Base-by-base conservation (phyloP, 2,797 vertebrate species). In the Phataginus tricuspis region DNA sequence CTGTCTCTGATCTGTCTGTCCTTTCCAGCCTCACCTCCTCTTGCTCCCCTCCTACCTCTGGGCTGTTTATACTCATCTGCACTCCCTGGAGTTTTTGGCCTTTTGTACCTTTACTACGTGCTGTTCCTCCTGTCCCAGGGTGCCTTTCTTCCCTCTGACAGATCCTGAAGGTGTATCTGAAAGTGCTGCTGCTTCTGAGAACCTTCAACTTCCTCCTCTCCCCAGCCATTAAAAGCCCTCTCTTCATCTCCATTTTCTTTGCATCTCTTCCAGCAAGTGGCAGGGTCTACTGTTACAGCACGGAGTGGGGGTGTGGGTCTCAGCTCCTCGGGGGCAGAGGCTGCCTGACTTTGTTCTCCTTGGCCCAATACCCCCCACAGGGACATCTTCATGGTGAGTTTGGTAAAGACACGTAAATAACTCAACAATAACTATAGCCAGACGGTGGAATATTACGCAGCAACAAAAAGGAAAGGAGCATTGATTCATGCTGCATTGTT, bases 1-100 rank as follows among this genome's bases (percentile, higher is more conserved):
- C 27, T 1, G 1, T 42, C 29, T 25, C 13, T 15, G 25, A 0
- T 37, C 39, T 4, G 0, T 37, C 39, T 4, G 0, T 12, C 39
- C 15, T 29, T 29, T 25, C 15, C 13, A 7, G 31, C 31, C 45
- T 29, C 7, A 0, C 23, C 21, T 1, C 3, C 10, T 5, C 12
- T 0, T 1, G 3, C 37, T 14, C 23, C 1, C 31, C 27, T 25
- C 27, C 34, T 3, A 0, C 18, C 0, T 0, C 27, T 16, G 51
- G 21, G 23, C 8, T 4, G 0, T 14, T 25, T 86, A 37, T 2
- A 7, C 27, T 0, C 23, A 23, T 64, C n/a, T 18, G 29, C 2
- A 0, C 12, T 2, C 10, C 55, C 7, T 3, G 27, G 64, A 15
- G 45, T 10, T 3, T 0, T 0, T 19, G 11, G 49, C 13, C 7